These are phyloP conservation scores for Yponomeuta malinellus DNA, from an alignment of 2,888 invertebrate species.

Conservation along the genomic window DNA sequence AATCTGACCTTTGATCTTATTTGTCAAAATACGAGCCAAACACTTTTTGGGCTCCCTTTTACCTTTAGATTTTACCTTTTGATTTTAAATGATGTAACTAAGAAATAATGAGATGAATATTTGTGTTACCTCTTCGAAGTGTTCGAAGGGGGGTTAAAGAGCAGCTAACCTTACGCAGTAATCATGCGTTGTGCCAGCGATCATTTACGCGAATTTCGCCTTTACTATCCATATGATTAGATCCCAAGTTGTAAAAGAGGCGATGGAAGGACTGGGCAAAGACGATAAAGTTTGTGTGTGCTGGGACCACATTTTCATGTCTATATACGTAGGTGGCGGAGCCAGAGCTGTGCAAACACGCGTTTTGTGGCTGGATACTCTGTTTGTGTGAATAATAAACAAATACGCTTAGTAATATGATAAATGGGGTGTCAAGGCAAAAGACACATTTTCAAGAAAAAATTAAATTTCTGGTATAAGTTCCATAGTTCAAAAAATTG, in stretches of 20 bases:
- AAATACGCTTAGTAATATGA: background rate
- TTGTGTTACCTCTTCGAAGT: background rate
- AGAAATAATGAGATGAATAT: background rate
- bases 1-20: too few relatives aligned
- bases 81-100: background rate
- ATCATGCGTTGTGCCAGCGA: background rate
- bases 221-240: background rate
- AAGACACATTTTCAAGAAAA: too few relatives aligned
- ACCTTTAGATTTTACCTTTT: background rate
- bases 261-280: background rate
- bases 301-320: background rate
- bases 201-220: background rate
- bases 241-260: background rate
- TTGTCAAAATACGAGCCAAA: too few relatives aligned
- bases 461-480: too few relatives aligned
- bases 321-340: conserved; percentile 1
- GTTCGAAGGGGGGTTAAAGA: background rate
- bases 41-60: too few relatives aligned
- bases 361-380: background rate
- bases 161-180: background rate
- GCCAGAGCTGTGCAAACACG: background rate
- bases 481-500: too few relatives aligned
- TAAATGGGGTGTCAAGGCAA: too few relatives aligned
- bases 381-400: background rate
- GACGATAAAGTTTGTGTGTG: conserved; percentile 1